phyloP scores from a whole-genome alignment of 2,888 invertebrate genomes.

The Scrobipalpa costella region DNA sequence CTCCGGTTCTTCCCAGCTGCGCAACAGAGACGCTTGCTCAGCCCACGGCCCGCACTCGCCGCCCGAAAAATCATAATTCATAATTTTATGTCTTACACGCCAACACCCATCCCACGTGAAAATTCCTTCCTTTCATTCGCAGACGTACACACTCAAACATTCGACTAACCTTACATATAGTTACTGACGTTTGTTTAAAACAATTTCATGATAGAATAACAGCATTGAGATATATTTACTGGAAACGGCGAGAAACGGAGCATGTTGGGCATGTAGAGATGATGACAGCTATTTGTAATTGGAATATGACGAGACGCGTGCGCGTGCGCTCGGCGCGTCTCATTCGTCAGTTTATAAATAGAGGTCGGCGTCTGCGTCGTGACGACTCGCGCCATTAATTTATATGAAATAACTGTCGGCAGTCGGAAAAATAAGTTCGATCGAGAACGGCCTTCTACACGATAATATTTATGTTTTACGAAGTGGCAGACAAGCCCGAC shows the following conservation, averaged over 20 bases:
- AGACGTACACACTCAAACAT: slow-evolving; percentile 30
- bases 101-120: slow-evolving; percentile 50
- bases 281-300: slow-evolving; percentile 80
- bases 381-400: slow-evolving; percentile 81
- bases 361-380: slow-evolving; percentile 78
- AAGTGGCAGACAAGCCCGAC: slow-evolving; percentile 62
- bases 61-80: slow-evolving; percentile 77
- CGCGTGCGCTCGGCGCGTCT: slow-evolving; percentile 77
- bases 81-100: slow-evolving; percentile 73
- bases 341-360: slow-evolving; percentile 81
- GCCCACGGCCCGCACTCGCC: slow-evolving; percentile 28
- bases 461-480: slow-evolving; percentile 80
- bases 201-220: slow-evolving; percentile 40
- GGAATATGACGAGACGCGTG: slow-evolving; percentile 79
- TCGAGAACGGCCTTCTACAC: slow-evolving; percentile 74
- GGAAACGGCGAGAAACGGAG: slow-evolving; percentile 54
- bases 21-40: slow-evolving; percentile 62
- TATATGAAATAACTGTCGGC: slow-evolving; percentile 82
- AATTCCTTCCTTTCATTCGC: slow-evolving; percentile 59
- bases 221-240: slow-evolving; percentile 50
- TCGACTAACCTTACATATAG: slow-evolving; percentile 29
- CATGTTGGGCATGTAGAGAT: slow-evolving; percentile 62
- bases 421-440: slow-evolving; percentile 79
- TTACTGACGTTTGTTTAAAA: slow-evolving; percentile 32
- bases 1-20: slow-evolving; percentile 46